A percentile compares a stretch with the other conserved stretches of the same genome.
Conservation (phyloP, 1,140 invertebrate genomes). For the Venturia canescens region DNA sequence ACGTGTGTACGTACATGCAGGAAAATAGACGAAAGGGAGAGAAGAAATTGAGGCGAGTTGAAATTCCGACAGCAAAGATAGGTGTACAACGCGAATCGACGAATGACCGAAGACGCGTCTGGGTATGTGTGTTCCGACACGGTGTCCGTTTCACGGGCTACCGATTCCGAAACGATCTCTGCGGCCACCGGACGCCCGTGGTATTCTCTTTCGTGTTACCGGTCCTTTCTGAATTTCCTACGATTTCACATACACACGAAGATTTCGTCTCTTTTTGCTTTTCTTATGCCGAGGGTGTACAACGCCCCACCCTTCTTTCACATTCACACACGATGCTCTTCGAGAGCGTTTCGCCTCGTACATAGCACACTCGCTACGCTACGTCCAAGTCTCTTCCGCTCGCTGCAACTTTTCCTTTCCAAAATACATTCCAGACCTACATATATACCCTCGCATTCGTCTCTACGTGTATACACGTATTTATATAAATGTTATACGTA, state of each 20-base stretch:
- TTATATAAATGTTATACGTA: too few relatives aligned
- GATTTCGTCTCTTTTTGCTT: background rate
- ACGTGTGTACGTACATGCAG: background rate
- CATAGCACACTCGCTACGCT: background rate
- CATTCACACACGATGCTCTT: slow-evolving; percentile 6
- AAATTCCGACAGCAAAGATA: slow-evolving; percentile 19
- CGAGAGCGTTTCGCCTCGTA: background rate
- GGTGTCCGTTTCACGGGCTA: slow-evolving; percentile 45
- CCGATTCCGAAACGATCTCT: slow-evolving; percentile 41
- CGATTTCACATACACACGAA: background rate
- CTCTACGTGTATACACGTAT: too few relatives aligned
- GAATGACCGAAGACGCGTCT: background rate
- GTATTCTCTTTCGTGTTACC: slow-evolving; percentile 25
- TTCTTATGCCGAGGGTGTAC: slow-evolving; percentile 7
- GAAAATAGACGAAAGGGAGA: background rate
- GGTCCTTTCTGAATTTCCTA: slow-evolving; percentile 17
- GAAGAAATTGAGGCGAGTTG: slow-evolving; percentile 3
- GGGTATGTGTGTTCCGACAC: slow-evolving; percentile 28
- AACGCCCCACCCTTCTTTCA: slow-evolving; percentile 2
- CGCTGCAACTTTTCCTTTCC: slow-evolving; percentile 33
- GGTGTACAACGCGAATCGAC: slow-evolving; percentile 4
- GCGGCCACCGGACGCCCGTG: slow-evolving; percentile 37
- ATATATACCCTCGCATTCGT: background rate
- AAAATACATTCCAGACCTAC: background rate
- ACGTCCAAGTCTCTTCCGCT: slow-evolving; percentile 8